Percentiles rank a stretch among this genome's conserved stretches.
Evolutionary conservation across 2,888 invertebrate genomes (phyloP).

Genomic region (Hemicrepidius hirtus): DNA sequence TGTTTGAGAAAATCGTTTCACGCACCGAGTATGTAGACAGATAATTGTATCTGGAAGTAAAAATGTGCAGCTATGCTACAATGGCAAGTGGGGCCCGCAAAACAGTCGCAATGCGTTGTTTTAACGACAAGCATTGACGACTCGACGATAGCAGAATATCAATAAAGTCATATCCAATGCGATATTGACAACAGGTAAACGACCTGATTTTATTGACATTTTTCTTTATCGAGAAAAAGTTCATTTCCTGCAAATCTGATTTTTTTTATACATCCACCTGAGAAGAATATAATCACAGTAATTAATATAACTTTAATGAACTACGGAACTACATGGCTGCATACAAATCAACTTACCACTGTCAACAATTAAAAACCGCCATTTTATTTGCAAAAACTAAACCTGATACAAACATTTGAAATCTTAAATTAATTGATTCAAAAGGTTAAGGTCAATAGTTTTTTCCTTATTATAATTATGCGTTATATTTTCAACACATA

Average conservation of each 20-base stretch:
- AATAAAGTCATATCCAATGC: slow-evolving; percentile 60
- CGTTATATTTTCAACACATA: too few species aligned
- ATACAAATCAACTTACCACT: slow-evolving; percentile 1
- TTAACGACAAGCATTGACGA: slow-evolving; percentile 63
- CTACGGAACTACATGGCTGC: not conserved
- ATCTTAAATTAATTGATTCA: too few species aligned
- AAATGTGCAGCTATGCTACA: slow-evolving; percentile 64
- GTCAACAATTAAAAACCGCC: not conserved
- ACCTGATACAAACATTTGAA: not conserved
- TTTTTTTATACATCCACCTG: slow-evolving; percentile 16
- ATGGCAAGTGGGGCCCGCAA: slow-evolving; percentile 60
- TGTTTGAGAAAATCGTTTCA: slow-evolving; percentile 64
- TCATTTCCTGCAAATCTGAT: slow-evolving; percentile 22
- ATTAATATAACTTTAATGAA: slow-evolving; percentile 13
- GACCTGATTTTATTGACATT: slow-evolving; percentile 46
- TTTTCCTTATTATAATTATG: too few species aligned
- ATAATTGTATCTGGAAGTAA: slow-evolving; percentile 64
- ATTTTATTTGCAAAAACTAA: too few species aligned
- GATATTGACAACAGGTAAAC: slow-evolving; percentile 58
- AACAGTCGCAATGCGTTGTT: slow-evolving; percentile 60
- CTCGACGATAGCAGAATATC: slow-evolving; percentile 63
- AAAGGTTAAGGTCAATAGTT: too few species aligned
- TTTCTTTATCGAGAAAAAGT: slow-evolving; percentile 37
- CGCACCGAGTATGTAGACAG: slow-evolving; percentile 63
- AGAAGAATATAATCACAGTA: slow-evolving; percentile 7